Evolutionary conservation across 2,113 vertebrate species (phyloP).

Genomic region (Ariopsis seemanni): DNA sequence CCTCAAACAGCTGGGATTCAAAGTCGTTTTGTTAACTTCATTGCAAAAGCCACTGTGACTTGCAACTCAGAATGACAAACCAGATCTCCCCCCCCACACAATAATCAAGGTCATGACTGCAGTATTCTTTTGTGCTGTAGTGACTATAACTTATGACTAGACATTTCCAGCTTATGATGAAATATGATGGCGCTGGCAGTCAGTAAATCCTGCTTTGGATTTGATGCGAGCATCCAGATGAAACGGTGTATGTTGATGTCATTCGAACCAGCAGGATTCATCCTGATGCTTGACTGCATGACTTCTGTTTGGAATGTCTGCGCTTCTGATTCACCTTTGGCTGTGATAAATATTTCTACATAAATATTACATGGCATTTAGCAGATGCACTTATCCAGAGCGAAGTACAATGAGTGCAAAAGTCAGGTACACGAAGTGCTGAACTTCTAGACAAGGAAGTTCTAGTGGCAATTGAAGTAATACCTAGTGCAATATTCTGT

Average conservation of each 20-base stretch:
- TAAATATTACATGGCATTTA: neutral
- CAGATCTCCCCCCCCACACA: neutral
- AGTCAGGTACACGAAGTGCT: too few relatives aligned
- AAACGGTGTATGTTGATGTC: neutral
- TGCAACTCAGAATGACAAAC: neutral
- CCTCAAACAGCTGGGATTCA: neutral
- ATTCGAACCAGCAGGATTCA: neutral
- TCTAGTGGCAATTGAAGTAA: too few relatives aligned
- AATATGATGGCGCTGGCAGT: slow-evolving; percentile 4
- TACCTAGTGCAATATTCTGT: too few relatives aligned
- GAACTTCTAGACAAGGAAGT: too few relatives aligned
- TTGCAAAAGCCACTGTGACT: neutral
- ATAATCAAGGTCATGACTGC: slow-evolving; percentile 5
- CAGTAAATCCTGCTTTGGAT: neutral
- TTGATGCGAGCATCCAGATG: neutral
- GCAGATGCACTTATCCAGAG: too few relatives aligned
- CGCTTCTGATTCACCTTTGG: neutral
- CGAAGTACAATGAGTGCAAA: too few relatives aligned
- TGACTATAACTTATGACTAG: neutral
- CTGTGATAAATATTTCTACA: neutral
- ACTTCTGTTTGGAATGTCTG: neutral
- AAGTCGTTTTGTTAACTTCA: neutral
- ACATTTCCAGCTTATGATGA: neutral
- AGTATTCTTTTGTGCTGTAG: slow-evolving; percentile 10
- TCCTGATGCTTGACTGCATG: neutral